Conservation (phyloP, 2,797 vertebrate genomes). For the Pelobates cultripes region DNA sequence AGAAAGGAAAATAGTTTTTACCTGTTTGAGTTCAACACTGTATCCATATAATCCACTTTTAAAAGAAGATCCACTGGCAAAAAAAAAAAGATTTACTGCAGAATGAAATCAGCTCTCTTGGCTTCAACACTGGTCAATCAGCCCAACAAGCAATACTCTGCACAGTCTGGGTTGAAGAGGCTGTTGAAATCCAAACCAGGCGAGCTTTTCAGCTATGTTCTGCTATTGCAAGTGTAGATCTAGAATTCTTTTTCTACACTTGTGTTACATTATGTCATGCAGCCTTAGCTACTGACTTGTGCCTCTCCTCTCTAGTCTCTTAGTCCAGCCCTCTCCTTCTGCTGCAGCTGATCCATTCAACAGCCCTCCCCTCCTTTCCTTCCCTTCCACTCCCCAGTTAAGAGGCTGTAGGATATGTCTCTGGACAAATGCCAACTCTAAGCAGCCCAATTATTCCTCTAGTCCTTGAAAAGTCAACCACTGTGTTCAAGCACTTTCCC, state of each 20-base stretch:
- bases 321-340: slow-evolving; percentile 37
- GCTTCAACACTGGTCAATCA: background rate
- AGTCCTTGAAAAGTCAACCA: slow-evolving; percentile 50
- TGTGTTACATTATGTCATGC: slow-evolving; percentile 17
- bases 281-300: slow-evolving; percentile 40
- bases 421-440: slow-evolving; percentile 48
- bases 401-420: slow-evolving; percentile 55
- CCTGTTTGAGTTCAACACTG: slow-evolving; percentile 39
- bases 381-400: slow-evolving; percentile 53
- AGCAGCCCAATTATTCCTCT: slow-evolving; percentile 51
- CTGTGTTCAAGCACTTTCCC: slow-evolving; percentile 17
- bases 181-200: slow-evolving; percentile 22
- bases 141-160: background rate
- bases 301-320: slow-evolving; percentile 18
- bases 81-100: background rate
- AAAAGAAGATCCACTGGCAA: slow-evolving; percentile 11
- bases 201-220: background rate
- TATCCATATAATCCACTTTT: slow-evolving; percentile 51
- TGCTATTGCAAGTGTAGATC: slow-evolving; percentile 6
- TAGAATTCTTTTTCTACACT: slow-evolving; percentile 14
- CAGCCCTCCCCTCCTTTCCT: slow-evolving; percentile 50
- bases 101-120: slow-evolving; percentile 24
- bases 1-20: slow-evolving; percentile 20
- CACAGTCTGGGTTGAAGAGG: background rate
- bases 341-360: slow-evolving; percentile 52